Conservation (phyloP, 2,888 invertebrate genomes). For the Parelbella ahira region DNA sequence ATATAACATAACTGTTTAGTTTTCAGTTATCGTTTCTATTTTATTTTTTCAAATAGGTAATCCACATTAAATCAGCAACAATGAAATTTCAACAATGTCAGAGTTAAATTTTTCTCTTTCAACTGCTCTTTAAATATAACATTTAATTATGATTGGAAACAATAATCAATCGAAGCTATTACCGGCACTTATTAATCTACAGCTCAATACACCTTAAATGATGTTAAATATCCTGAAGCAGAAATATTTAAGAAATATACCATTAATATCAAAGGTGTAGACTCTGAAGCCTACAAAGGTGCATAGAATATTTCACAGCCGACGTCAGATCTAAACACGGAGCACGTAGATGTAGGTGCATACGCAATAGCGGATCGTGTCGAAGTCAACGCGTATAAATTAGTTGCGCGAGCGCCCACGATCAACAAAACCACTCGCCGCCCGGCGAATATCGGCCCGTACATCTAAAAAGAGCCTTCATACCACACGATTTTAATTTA, state of each 20-base stretch:
- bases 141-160: no score
- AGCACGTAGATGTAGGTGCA: constrained; percentile 30
- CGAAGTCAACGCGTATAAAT: constrained; percentile 71
- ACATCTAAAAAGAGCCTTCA: constrained; percentile 54
- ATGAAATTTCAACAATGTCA: no score
- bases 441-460: constrained; percentile 57
- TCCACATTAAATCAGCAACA: no score
- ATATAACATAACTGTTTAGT: no score
- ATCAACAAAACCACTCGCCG: constrained; percentile 62
- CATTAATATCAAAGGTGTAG: no score
- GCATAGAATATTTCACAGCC: constrained; percentile 20
- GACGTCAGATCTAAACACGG: constrained; percentile 23
- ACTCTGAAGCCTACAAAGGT: constrained; percentile 11
- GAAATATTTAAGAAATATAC: not conserved
- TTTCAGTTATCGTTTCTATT: no score
- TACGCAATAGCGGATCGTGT: constrained; percentile 63
- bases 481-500: constrained; percentile 6
- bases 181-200: no score
- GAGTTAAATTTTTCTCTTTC: no score
- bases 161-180: no score
- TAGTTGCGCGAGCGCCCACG: constrained; percentile 55
- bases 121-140: no score
- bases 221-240: not conserved
- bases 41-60: no score
- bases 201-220: not conserved